Conservation (phyloP, 2,888 invertebrate species). For the Mythimna loreyi region DNA sequence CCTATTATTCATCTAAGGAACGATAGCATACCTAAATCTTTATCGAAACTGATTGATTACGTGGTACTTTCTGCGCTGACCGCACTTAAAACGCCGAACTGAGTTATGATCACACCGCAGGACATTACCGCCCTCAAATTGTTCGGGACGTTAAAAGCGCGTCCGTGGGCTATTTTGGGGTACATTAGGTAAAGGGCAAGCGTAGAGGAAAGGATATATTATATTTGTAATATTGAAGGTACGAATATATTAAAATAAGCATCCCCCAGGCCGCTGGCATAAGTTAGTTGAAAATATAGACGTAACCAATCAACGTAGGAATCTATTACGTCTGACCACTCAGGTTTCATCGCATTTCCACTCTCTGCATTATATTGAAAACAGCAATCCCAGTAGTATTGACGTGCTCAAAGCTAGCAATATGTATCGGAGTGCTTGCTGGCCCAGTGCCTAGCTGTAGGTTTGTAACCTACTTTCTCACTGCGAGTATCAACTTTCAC, state of each 20-base stretch:
- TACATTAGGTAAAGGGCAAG: neutral
- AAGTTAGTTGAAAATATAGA: neutral
- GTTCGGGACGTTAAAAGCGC: constrained; percentile 22
- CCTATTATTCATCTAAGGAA: neutral
- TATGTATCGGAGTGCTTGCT: constrained; percentile 34
- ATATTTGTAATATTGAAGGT: neutral
- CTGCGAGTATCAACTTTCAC: constrained; percentile 28
- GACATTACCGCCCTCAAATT: constrained; percentile 10
- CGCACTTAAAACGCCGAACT: constrained; percentile 2
- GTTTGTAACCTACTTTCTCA: constrained; percentile 43
- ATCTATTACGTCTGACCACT: neutral
- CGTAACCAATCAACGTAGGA: neutral
- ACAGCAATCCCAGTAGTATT: neutral
- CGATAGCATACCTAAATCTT: neutral
- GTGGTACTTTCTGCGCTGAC: neutral
- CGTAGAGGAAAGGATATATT: neutral
- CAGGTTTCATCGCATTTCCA: neutral
- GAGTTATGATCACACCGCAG: constrained; percentile 7
- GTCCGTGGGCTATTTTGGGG: neutral
- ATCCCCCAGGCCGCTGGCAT: too few relatives aligned
- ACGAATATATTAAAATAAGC: too few relatives aligned
- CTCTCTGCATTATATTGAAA: constrained; percentile 27
- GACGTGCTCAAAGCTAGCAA: constrained; percentile 16
- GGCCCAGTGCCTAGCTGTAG: constrained; percentile 39
- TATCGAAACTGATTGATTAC: neutral